Evolutionary conservation across 1,140 invertebrate genomes (phyloP), one percentile per base, ranked within the genome.

Genomic region (Halictus rubicundus): DNA sequence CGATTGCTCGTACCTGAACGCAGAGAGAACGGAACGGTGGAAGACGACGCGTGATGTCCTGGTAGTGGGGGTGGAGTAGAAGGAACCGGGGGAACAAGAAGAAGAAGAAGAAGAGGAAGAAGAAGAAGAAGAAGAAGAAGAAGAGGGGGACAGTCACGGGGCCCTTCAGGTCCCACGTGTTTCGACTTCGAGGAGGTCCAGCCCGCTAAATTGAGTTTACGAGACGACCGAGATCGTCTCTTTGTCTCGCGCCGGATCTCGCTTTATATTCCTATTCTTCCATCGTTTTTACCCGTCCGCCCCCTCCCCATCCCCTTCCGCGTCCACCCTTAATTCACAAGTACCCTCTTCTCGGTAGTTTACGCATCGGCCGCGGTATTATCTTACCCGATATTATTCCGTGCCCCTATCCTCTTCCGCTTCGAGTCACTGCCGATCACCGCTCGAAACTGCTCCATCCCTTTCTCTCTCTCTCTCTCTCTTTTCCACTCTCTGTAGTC

Each of bases 161-260:
- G 27, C 49, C 71, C 60, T n/a, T 76, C 66, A 9, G 82, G 78
- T 81, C 83, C 79, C 81, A 86, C 85, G 75, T 83, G 85, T 79
- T 88, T 80, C 68, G 64, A 49, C 89, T 89, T 78, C 89, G 83
- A 86, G 90, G 90, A 92, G 91, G 91, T 92, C 91, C 88, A 88
- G 80, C 80, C 72, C 71, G 87, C 89, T 90, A 91, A 92, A 92
- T 91, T 88, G 90, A 92, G 84, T 91, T 92, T 92, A 92, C 89
- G 90, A 91, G 89, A 87, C 84, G 84, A 72, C 60, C 79, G 25
- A 73, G 68, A 81, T 72, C 76, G 27, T 63, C 69, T 70, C 63
- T 57, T 64, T 69, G 65, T 25, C 66, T 69, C n/a, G 37, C 66
- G 64, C 78, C 68, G 63, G 64, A 78, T 80, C 70, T 85, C 85